Base-by-base conservation (phyloP, 2,113 vertebrate species). In the Hirundichthys speculiger region DNA sequence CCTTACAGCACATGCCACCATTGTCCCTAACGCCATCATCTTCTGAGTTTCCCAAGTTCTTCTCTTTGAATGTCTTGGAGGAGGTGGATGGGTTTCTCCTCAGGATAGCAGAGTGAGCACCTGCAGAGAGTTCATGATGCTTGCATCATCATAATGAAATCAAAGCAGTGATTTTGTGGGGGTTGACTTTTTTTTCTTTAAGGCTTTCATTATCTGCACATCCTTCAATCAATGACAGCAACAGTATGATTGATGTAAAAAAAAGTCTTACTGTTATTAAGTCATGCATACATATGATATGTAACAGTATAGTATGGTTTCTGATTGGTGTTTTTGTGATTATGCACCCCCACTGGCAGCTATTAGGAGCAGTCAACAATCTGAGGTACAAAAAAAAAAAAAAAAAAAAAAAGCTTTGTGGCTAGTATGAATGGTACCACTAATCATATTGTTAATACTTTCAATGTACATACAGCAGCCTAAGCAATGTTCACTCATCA, bases 41-140 rank as follows among this genome's bases (percentile, higher is more conserved):
- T 51, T 93, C 95, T 0, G 95, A 98, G 69, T 94, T 98, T 77
- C 96, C 97, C 41, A 95, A 94, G 86, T 99, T 98, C 88, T 94
- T 98, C 24, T 99, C 98, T 18, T 83, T 94, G 18, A 99, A 94
- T 50, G 94, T 99, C 78, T 90, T 99, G 73, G 96, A 98, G 87
- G 97, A 99, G 84, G 96, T 99, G 19, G 97, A 99, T 71, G 95
- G 93, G 70, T 99, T 99, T 83, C 95, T 99, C n/a, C 80, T 98
- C 84, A 93, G 96, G 80, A 99, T 98, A 90, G 95, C 96, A 78
- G 88, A 91, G 83, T 92, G 89, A 83, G 73, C 43, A 55, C 20
- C 48, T 21, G 10, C 42, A 30, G 24, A 4, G 13, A 22, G 27
- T 24, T 63, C 57, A 42, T 46, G 13, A 57, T 21, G 66, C 55